These are phyloP conservation scores for Corythornis leucogaster DNA, from an alignment of 2,797 vertebrate genomes.

Conservation along the genomic window DNA sequence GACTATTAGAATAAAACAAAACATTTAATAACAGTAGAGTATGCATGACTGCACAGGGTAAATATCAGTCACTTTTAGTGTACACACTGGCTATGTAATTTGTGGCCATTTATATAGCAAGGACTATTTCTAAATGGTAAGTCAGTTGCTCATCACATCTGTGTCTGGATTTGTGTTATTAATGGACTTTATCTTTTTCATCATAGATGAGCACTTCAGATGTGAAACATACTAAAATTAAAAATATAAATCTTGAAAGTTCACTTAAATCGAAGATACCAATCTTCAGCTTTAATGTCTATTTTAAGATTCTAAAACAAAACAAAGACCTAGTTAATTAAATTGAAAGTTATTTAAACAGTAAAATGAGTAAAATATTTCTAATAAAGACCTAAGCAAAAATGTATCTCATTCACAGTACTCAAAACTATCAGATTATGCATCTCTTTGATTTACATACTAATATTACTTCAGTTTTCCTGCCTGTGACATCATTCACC, in stretches of 20 bases:
- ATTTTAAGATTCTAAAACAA: background rate
- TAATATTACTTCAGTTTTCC: background rate
- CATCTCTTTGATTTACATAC: background rate
- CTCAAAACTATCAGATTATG: background rate
- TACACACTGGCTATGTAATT: background rate
- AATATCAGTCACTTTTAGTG: constrained; percentile 23
- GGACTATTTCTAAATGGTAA: background rate
- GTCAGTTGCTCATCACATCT: constrained; percentile 15
- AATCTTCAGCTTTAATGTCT: background rate
- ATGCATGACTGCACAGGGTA: background rate
- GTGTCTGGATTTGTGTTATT: background rate
- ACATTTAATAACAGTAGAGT: background rate
- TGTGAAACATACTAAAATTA: background rate
- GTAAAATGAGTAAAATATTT: constrained; percentile 3
- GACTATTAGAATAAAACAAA: background rate
- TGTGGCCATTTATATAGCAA: background rate
- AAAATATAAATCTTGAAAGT: constrained; percentile 12
- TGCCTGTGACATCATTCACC: background rate
- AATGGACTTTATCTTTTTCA: background rate
- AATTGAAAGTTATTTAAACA: background rate
- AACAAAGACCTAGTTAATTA: background rate
- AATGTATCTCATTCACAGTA: background rate
- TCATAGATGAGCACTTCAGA: background rate
- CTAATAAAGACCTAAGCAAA: background rate
- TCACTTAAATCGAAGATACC: background rate